A percentile compares a stretch with the other conserved stretches of the same genome.
Evolutionary conservation across 2,113 vertebrate genomes (phyloP).

Genomic region (Crypturellus undulatus): DNA sequence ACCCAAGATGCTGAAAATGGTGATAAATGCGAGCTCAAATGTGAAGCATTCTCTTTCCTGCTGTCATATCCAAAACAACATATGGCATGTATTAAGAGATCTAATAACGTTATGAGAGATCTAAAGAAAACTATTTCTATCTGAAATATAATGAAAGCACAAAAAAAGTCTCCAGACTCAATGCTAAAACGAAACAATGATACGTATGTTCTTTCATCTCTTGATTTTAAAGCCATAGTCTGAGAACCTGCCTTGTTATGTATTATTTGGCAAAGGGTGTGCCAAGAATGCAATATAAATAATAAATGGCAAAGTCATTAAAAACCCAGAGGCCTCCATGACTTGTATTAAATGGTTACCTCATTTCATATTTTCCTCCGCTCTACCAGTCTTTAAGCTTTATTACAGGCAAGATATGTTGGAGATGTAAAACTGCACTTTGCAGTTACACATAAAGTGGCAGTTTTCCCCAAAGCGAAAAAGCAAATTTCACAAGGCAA

Average conservation of each 20-base stretch:
- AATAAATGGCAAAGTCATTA: constrained; percentile 48
- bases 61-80: background rate
- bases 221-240: background rate
- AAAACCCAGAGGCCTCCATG: background rate
- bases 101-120: constrained; percentile 13
- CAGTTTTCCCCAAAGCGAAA: background rate
- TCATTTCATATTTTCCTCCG: background rate
- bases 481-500: background rate
- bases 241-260: background rate
- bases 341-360: background rate
- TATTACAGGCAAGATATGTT: background rate
- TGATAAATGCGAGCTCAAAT: background rate
- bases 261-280: constrained; percentile 22
- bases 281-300: constrained; percentile 14
- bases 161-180: constrained; percentile 30
- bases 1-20: background rate
- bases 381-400: background rate
- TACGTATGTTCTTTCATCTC: constrained; percentile 5
- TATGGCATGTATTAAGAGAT: background rate
- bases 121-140: constrained; percentile 11
- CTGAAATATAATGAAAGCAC: background rate
- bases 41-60: background rate
- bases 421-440: background rate
- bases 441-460: background rate
- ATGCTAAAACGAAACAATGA: background rate